Evolutionary conservation across 2,888 invertebrate genomes (phyloP).

Genomic region (Agrypnus murinus): DNA sequence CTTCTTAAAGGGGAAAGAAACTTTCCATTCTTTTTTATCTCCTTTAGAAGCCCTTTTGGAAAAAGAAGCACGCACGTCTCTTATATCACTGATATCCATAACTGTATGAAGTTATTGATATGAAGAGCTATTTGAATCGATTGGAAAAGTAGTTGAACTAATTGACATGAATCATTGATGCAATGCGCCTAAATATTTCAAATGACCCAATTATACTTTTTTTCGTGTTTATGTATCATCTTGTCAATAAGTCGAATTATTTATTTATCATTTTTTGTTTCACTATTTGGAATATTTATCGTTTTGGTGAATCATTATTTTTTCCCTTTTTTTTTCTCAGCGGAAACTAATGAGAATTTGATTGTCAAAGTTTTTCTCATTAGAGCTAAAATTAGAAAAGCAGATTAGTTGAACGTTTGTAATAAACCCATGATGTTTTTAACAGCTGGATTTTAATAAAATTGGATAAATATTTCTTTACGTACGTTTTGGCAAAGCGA

Average conservation of each 20-base stretch:
- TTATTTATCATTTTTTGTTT: not conserved
- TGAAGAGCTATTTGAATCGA: slow-evolving; percentile 16
- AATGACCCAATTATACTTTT: not conserved
- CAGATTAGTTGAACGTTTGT: no score
- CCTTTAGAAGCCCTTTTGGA: not conserved
- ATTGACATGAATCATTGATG: slow-evolving; percentile 28
- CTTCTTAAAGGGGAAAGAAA: no score
- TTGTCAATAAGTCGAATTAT: not conserved
- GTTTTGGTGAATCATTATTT: not conserved
- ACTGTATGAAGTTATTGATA: not conserved
- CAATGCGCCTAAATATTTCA: not conserved
- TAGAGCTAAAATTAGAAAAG: not conserved
- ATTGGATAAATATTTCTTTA: no score
- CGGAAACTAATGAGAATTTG: slow-evolving; percentile 1
- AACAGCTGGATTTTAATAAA: no score
- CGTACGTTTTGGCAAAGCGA: no score
- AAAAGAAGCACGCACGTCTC: not conserved
- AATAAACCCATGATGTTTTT: no score
- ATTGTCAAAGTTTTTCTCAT: not conserved
- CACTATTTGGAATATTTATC: not conserved
- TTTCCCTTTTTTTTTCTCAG: no score
- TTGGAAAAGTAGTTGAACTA: not conserved
- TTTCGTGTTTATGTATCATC: not conserved
- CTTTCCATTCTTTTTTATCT: no score
- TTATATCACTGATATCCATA: not conserved